Evolutionary conservation across 2,888 invertebrate species (phyloP).

Genomic region (Rhagonycha lutea): DNA sequence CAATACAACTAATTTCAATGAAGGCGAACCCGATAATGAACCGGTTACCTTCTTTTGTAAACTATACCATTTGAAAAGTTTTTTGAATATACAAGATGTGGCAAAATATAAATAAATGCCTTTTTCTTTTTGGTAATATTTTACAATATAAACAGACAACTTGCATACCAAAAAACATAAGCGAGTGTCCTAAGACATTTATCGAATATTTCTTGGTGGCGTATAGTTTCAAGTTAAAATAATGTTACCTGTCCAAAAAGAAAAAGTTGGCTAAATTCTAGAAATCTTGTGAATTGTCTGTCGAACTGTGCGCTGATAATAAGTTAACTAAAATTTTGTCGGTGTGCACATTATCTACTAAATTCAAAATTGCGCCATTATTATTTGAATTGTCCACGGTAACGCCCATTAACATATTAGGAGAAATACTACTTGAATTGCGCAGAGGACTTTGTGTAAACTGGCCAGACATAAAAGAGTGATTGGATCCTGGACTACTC

Average conservation of each 20-base stretch:
- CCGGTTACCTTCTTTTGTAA: background rate
- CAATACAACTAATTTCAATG: background rate
- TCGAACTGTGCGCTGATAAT: constrained; percentile 49
- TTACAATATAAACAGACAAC: background rate
- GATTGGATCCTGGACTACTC: constrained; percentile 52
- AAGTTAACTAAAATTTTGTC: constrained; percentile 46
- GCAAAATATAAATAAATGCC: background rate
- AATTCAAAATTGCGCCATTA: constrained; percentile 37
- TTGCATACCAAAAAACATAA: background rate
- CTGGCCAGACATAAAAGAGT: constrained; percentile 51
- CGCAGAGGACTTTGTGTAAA: constrained; percentile 45
- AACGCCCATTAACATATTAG: constrained; percentile 43
- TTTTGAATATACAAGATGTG: background rate
- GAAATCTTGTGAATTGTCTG: constrained; percentile 51
- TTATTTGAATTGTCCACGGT: constrained; percentile 35
- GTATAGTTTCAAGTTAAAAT: background rate
- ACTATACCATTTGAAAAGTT: background rate
- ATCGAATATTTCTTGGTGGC: background rate
- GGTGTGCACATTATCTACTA: constrained; percentile 41
- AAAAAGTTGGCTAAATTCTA: background rate
- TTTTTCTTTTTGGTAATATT: background rate
- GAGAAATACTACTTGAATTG: constrained; percentile 43
- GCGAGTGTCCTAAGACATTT: background rate
- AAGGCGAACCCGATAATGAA: background rate
- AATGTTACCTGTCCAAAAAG: background rate